Evolutionary conservation across 2,113 vertebrate species (phyloP), one percentile per base, ranked within the genome.

Genomic region (Cyrtonyx montezumae): DNA sequence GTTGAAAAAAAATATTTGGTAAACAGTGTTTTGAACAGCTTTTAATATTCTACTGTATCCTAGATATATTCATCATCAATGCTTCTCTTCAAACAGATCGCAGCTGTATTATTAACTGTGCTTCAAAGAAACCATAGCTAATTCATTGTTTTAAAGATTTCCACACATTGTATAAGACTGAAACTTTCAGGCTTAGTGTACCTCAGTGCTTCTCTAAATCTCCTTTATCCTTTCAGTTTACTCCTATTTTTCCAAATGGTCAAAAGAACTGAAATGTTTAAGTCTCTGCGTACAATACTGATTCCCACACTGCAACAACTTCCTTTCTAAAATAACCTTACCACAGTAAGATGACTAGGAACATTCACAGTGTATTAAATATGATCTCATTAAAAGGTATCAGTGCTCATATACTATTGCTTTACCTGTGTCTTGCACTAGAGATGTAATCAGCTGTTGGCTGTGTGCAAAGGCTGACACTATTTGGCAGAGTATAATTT

Each of bases 181-280:
- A 58, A 85, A 77, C 83, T 88, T 82, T 82, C 81, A 74, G 22
- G 10, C 16, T 95, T 88, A 70, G 13, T 79, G 70, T 58, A 63
- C 62, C 58, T 87, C 61, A 87, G 0, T 85, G 22, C 22, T 5
- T 58, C 43, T 73, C 40, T 5, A 40, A 23, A 81, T 90, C 45
- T 82, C 55, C n/a, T 78, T 79, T 91, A 58, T 61, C 45, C 32
- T 85, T 87, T 78, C 79, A 70, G 70, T 11, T 23, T 11, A 94
- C 45, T 19, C 8, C 40, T 56, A 66, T 7, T 66, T 68, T 43
- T 8, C 6, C 32, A 88, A 89, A 42, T 30, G 10, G 43, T 87
- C 0, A 0, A 18, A 1, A 36, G 71, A 62, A 8, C 4, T 18
- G 5, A 37, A 84, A 30, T 8, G 7, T 13, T 58, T 3, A 20